These are phyloP conservation scores for Drosophila funebris DNA, from an alignment of 1,140 invertebrate genomes.

Conservation along the genomic window DNA sequence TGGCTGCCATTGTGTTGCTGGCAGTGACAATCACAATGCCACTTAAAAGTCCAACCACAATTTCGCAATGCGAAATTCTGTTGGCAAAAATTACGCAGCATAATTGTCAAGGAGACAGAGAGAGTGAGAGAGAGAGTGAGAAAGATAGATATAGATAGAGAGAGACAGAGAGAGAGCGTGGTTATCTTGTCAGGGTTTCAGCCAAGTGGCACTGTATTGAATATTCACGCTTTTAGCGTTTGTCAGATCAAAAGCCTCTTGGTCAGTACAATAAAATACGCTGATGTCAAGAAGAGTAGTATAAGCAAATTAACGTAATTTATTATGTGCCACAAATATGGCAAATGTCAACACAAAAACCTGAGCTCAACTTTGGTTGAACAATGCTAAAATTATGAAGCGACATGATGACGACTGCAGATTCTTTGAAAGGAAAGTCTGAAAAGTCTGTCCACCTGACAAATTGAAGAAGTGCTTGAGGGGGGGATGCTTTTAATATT, in stretches of 20 bases:
- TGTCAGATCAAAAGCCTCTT: slow-evolving; percentile 1
- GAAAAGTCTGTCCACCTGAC: slow-evolving; percentile 30
- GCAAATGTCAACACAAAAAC: slow-evolving; percentile 10
- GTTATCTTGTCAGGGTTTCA: background rate
- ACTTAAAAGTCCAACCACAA: slow-evolving; percentile 48
- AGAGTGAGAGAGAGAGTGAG: background rate
- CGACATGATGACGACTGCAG: slow-evolving; percentile 37
- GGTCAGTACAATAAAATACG: slow-evolving; percentile 5
- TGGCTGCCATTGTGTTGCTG: slow-evolving; percentile 32
- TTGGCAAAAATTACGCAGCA: slow-evolving; percentile 61
- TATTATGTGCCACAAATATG: slow-evolving; percentile 8
- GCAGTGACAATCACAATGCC: slow-evolving; percentile 60
- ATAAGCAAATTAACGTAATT: slow-evolving; percentile 23
- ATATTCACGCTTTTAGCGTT: background rate
- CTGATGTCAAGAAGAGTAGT: background rate
- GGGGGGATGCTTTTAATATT: slow-evolving; percentile 75
- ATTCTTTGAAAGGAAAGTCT: slow-evolving; percentile 4
- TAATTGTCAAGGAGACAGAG: slow-evolving; percentile 17
- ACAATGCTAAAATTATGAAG: slow-evolving; percentile 64
- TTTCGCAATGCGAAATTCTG: slow-evolving; percentile 29
- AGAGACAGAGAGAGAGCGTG: background rate
- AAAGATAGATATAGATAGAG: background rate
- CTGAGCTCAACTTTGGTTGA: slow-evolving; percentile 35
- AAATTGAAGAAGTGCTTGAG: slow-evolving; percentile 13
- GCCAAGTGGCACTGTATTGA: slow-evolving; percentile 3